Evolutionary conservation across 1,140 invertebrate species (phyloP).

Genomic region (Varroa destructor): DNA sequence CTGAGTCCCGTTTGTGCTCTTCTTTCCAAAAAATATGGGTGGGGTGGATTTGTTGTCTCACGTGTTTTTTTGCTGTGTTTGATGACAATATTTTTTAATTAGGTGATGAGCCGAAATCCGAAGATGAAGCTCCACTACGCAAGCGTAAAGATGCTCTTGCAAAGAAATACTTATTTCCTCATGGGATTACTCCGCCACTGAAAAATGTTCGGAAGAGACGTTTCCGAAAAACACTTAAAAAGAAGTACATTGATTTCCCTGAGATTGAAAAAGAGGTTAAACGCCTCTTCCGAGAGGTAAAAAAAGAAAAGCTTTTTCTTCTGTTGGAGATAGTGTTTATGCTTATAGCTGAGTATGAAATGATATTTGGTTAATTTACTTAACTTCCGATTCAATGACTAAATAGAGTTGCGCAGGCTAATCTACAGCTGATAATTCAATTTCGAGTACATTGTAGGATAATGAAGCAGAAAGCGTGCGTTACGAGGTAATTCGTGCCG

Average conservation of each 20-base stretch:
- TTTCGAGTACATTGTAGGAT: constrained; percentile 43
- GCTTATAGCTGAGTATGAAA: too few relatives aligned
- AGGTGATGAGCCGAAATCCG: constrained; percentile 21
- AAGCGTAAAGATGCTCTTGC: constrained; percentile 31
- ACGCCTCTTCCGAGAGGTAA: constrained; percentile 57
- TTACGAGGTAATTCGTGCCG: constrained; percentile 84
- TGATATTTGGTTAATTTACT: not conserved
- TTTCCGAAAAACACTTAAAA: constrained; percentile 87
- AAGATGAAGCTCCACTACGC: constrained; percentile 20
- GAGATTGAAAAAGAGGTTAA: constrained; percentile 95
- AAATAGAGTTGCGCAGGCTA: not conserved
- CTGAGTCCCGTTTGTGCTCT: too few relatives aligned
- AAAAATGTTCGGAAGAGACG: constrained; percentile 85
- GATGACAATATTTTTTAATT: too few relatives aligned
- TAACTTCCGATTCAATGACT: not conserved
- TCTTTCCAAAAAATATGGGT: too few relatives aligned
- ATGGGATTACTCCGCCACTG: constrained; percentile 80
- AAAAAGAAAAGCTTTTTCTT: constrained; percentile 34
- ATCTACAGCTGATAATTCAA: too few relatives aligned
- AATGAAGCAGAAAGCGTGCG: constrained; percentile 76
- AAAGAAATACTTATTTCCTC: constrained; percentile 82
- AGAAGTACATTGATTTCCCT: constrained; percentile 90
- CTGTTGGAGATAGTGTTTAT: too few relatives aligned
- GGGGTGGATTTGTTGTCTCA: too few relatives aligned
- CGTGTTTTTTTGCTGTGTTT: too few relatives aligned